Base-by-base conservation (phyloP, 1,140 invertebrate genomes). In the Daktulosphaira vitifoliae region DNA sequence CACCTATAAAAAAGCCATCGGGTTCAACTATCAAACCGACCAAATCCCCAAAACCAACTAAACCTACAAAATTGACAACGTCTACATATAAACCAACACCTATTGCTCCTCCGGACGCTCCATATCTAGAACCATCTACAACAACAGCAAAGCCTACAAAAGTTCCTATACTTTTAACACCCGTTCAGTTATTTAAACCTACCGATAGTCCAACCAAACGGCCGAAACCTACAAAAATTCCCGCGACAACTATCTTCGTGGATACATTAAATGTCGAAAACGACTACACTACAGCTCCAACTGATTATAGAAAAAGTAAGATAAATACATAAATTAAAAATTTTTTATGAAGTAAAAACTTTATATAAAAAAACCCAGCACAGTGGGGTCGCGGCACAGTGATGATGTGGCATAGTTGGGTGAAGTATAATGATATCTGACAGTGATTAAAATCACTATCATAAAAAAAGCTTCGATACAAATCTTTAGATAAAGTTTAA, bases 281-380 rank as follows among this genome's bases (percentile, higher is more conserved):
- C 46, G 54, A 50, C 7, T 33, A 33, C 13, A 42, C 51, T 13
- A 49, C 72, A n/a, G 78, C 79, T 33, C 74, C 79, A 67, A 77
- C 79, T 23, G 80, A 82, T 65, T 84, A 82, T 66, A 81, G 79
- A 73, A 81, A 81, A 74, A 79, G 86, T 87, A 79, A 33, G n/a
- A n/a, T n/a, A n/a, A n/a, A n/a, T n/a, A n/a, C n/a, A n/a, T n/a
- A n/a, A 81, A 20, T 39, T 39, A 9, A n/a, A 9, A 9, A 9
- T n/a, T 39, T n/a, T 39, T 8, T 39, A 9, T n/a, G n/a, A n/a
- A n/a, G n/a, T n/a, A n/a, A n/a, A n/a, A n/a, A n/a, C n/a, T n/a
- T n/a, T n/a, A n/a, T n/a, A n/a, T n/a, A n/a, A n/a, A n/a, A n/a
- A n/a, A n/a, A n/a, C n/a, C n/a, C n/a, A n/a, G n/a, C n/a, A n/a